phyloP scores from a whole-genome alignment of 2,888 invertebrate species.

The Leptinotarsa peninsularis region DNA sequence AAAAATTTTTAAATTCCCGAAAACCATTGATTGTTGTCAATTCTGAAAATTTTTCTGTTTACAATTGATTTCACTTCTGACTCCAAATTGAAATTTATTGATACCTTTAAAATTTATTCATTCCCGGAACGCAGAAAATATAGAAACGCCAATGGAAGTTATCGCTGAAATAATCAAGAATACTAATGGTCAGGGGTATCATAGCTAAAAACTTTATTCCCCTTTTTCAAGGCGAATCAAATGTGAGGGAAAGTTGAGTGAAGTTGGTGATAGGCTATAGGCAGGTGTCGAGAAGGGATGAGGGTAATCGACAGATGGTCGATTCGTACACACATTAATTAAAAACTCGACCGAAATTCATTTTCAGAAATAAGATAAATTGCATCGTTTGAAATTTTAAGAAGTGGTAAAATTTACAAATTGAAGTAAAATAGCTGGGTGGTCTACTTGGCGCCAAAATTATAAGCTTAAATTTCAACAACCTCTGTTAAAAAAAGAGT shows the following conservation, averaged over 20 bases:
- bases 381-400: background rate
- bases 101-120: too few relatives aligned
- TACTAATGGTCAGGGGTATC: conserved; percentile 4
- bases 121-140: background rate
- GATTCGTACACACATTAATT: conserved; percentile 19
- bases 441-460: too few relatives aligned
- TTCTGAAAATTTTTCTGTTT: too few relatives aligned
- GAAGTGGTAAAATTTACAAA: too few relatives aligned
- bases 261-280: conserved; percentile 36
- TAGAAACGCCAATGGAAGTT: background rate
- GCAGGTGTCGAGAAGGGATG: conserved; percentile 51
- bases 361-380: background rate
- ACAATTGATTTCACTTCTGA: too few relatives aligned
- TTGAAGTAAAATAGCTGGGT: too few relatives aligned
- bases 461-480: too few relatives aligned
- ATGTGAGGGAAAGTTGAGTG: conserved; percentile 44
- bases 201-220: conserved; percentile 18
- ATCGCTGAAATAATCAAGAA: background rate
- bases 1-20: too few relatives aligned
- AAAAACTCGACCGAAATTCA: background rate
- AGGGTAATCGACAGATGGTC: conserved; percentile 47
- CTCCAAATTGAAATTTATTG: too few relatives aligned
- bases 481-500: too few relatives aligned
- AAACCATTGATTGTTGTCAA: too few relatives aligned
- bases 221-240: conserved; percentile 29